Conservation (phyloP, 2,888 invertebrate genomes). For the Blera fallax region DNA sequence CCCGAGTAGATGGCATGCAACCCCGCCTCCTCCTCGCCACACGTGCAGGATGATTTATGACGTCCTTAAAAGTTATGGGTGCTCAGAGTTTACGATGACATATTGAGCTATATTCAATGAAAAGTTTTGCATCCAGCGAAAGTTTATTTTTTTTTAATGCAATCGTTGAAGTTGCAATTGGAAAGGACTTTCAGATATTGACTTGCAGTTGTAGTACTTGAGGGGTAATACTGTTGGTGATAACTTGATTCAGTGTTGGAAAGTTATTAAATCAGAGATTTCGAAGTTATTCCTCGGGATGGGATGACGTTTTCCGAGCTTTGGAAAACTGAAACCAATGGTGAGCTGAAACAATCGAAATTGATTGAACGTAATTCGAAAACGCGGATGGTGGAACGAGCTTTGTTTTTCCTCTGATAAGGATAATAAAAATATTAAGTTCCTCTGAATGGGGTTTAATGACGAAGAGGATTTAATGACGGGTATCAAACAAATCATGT, state of each 20-base stretch:
- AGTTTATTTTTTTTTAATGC: not conserved
- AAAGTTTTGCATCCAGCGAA: conserved; percentile 34
- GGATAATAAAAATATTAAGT: no score
- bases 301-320: not conserved
- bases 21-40: no score
- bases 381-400: not conserved
- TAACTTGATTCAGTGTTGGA: not conserved
- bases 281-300: not conserved
- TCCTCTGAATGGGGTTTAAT: no score
- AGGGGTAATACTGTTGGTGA: not conserved
- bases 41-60: conserved; percentile 26
- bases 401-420: no score
- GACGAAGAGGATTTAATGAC: no score
- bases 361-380: not conserved
- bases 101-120: conserved; percentile 27
- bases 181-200: not conserved
- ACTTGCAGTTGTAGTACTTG: not conserved
- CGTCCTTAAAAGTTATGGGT: conserved; percentile 30
- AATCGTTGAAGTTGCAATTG: not conserved
- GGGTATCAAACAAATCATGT: no score
- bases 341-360: not conserved
- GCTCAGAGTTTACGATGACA: conserved; percentile 32
- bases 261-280: not conserved
- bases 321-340: not conserved
- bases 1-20: not conserved